phyloP scores from a whole-genome alignment of 2,113 vertebrate genomes.

The Ciconia maguari region DNA sequence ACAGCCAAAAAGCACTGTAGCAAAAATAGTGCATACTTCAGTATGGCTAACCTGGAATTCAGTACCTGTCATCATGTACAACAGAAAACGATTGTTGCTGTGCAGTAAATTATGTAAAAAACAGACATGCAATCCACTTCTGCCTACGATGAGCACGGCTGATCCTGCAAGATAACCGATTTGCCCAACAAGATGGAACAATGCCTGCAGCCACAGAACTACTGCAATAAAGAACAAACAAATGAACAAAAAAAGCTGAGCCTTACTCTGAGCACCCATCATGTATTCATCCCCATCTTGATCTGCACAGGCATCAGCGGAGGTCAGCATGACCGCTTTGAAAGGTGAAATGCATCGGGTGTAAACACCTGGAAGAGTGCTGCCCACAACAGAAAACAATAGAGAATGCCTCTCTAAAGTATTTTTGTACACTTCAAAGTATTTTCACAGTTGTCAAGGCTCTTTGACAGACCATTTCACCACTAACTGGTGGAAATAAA shows the following conservation, averaged over 20 bases:
- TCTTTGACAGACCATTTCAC: background rate
- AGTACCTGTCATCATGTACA: background rate
- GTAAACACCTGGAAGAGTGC: background rate
- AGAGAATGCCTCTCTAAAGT: background rate
- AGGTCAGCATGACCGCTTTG: background rate
- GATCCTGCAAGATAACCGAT: background rate
- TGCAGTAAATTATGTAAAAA: background rate
- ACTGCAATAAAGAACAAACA: background rate
- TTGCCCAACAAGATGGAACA: background rate
- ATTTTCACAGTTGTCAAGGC: background rate
- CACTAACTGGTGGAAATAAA: background rate
- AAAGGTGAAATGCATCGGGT: background rate
- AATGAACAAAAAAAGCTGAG: background rate
- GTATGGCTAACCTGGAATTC: background rate
- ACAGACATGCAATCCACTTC: background rate
- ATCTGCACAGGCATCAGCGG: background rate
- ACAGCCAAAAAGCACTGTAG: background rate
- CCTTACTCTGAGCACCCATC: background rate
- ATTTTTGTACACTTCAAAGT: background rate
- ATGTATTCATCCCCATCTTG: background rate
- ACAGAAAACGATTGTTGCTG: background rate
- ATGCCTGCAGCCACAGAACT: background rate
- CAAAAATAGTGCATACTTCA: background rate
- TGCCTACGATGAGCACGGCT: background rate
- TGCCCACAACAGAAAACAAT: background rate